Base-by-base conservation (phyloP, 1,140 invertebrate species). In the Drosophila micromelanica region DNA sequence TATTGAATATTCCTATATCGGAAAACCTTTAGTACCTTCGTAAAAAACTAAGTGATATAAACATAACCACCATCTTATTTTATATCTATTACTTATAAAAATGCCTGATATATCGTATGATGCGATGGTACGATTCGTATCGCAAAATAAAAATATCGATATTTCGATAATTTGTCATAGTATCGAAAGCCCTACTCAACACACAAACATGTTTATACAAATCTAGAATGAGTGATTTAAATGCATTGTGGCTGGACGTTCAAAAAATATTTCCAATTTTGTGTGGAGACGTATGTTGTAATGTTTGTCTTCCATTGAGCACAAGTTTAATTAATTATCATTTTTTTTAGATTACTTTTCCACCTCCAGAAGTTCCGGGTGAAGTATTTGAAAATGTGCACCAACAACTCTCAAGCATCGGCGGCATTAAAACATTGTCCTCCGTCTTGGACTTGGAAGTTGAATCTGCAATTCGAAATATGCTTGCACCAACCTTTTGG, bases 401-500 rank as follows among this genome's bases (percentile, higher is more conserved):
- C 52, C 56, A 60, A 48, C 73, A 86, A 17, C 61, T 90, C 6
- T 46, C 37, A 4, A 43, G 71, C 8, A 43, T 80, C 35, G 80
- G 80, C 5, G 64, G 67, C 38, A 51, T 77, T 40, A 63, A 77
- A 23, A 74, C 76, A 15, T 67, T 89, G 23, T 54, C 65, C 6
- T 52, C 57, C n/a, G 40, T 90, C n/a, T 38, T 90, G 5, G 69
- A 86, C 7, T 40, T 90, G 23, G 86, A 90, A 71, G 52, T 86
- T 0, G 70, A 77, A 51, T 90, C 86, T 6, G 40, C 60, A 9
- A 68, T 90, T 64, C 75, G 85, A 13, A 77, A 80, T 65, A 17
- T 68, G 1, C 63, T 92, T 54, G 89, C 82, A 0, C 91, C 90
- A 3, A 80, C 62, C 23, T 92, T 92, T 57, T 92, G 91, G 91